phyloP scores from a whole-genome alignment of 2,113 vertebrate species.

The Pandion haliaetus region DNA sequence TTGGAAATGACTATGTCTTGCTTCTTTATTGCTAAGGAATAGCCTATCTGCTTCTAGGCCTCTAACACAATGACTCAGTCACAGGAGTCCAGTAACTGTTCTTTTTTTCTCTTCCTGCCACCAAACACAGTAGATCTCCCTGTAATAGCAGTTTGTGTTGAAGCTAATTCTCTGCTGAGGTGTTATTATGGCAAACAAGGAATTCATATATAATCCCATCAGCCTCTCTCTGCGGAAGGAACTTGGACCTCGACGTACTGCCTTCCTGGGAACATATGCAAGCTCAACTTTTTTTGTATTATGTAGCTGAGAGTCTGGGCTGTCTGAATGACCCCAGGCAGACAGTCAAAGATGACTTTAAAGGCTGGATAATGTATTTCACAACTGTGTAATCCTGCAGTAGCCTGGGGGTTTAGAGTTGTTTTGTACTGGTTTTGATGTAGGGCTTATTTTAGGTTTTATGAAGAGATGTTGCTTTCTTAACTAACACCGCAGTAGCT shows the following conservation, averaged over 20 bases:
- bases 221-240: background rate
- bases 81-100: background rate
- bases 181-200: background rate
- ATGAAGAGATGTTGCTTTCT: constrained; percentile 36
- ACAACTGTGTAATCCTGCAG: constrained; percentile 55
- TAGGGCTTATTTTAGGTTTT: constrained; percentile 56
- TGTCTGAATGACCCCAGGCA: constrained; percentile 48
- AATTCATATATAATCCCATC: background rate
- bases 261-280: background rate
- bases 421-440: constrained; percentile 62
- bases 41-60: background rate
- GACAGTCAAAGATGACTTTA: constrained; percentile 55
- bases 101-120: background rate
- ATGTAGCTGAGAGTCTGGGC: background rate
- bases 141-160: background rate
- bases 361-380: constrained; percentile 67
- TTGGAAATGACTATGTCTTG: background rate
- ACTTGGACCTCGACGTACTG: background rate
- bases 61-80: background rate
- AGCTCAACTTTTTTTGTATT: background rate
- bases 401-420: constrained; percentile 62
- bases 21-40: constrained; percentile 14
- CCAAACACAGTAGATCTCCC: background rate
- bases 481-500: background rate
- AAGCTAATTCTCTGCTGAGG: background rate